Evolutionary conservation across 2,113 vertebrate genomes (phyloP), one percentile per base, ranked within the genome.

Genomic region (Solea solea): DNA sequence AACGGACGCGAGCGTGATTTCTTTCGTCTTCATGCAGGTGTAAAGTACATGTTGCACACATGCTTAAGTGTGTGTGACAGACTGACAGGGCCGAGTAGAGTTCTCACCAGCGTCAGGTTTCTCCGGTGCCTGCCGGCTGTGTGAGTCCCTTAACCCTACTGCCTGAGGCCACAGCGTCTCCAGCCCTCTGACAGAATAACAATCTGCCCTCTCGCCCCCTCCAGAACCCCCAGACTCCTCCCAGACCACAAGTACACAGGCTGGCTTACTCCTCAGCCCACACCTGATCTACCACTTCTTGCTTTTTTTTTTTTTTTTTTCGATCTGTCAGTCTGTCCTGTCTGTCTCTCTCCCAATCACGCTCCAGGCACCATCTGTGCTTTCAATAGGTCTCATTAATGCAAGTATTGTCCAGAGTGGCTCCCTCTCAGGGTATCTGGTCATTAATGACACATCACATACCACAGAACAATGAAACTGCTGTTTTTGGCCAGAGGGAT

Each of bases 51-150:
- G 72, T 84, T 73, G 62, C 64, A 55, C 64, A 64, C 64, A 70
- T 79, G 76, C 15, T 54, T 67, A 78, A 81, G 81, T 80, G 81
- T 51, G 72, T 78, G 79, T 83, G 87, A 82, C 72, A 65, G 79
- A 53, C 67, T 80, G 85, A 83, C 86, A 70, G 65, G 58, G 39
- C 11, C 68, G 69, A 74, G 75, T 14, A 27, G 64, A 65, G 68
- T 93, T 93, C 93, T 92, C 92, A 94, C 82, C 85, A 71, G 91
- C 81, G 51, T 93, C 78, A 75, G 69, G 89, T 93, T 94, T 92
- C 92, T 66, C 42, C 0, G 57, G 45, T 62, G 82, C 80, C 88
- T 27, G 21, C 48, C 73, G 83, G 83, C 78, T 16, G 80, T 60
- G 59, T 49, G 25, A 72, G 71, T 83, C 80, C 60, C 78, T 77